phyloP scores from a whole-genome alignment of 2,797 vertebrate genomes.

The Coregonus ussuriensis region DNA sequence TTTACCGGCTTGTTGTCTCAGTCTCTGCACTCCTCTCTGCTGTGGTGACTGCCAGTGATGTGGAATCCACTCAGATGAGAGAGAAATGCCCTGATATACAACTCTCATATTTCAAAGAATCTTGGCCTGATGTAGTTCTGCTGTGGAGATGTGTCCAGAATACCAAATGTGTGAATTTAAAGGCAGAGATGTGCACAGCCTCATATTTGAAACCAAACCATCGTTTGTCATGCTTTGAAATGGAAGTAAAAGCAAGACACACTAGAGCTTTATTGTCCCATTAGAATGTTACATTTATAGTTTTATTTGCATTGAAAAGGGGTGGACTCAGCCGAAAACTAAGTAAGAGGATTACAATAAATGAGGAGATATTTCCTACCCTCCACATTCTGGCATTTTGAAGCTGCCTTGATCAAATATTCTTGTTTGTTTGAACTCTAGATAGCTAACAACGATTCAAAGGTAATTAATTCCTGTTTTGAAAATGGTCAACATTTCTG shows the following conservation, averaged over 20 bases:
- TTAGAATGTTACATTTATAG: not conserved
- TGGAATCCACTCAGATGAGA: not conserved
- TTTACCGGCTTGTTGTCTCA: conserved; percentile 2
- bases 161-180: not conserved
- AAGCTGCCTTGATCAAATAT: not conserved
- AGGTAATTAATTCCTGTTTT: not conserved
- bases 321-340: not conserved
- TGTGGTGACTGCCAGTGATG: not conserved
- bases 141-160: not conserved
- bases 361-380: not conserved
- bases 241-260: not conserved
- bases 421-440: not conserved
- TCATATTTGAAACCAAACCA: not conserved
- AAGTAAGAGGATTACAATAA: not conserved
- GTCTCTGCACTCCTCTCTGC: not conserved
- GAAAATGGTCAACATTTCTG: not conserved
- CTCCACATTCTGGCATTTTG: not conserved
- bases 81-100: not conserved
- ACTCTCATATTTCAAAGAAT: not conserved
- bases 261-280: not conserved
- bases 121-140: not conserved
- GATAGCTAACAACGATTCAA: not conserved
- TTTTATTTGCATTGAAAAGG: not conserved
- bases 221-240: not conserved
- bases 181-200: not conserved